Conservation (phyloP, 2,888 invertebrate genomes). For the Achlya flavicornis region DNA sequence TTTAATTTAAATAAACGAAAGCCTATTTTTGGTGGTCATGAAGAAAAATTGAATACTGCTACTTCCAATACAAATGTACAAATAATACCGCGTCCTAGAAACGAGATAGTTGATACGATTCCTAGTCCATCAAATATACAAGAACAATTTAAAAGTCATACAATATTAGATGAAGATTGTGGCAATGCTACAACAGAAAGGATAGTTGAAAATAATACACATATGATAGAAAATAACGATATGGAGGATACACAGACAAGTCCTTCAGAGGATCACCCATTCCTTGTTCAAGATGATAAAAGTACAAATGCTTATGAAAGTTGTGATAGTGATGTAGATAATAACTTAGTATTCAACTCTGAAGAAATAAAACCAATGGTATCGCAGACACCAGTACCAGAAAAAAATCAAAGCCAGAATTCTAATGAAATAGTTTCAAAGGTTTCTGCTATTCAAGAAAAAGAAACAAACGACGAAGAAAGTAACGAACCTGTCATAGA, state of each 20-base stretch:
- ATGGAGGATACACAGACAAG: conserved; percentile 33
- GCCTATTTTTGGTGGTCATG: background rate
- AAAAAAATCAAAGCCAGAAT: background rate
- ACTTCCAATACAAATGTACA: conserved; percentile 16
- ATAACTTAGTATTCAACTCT: conserved; percentile 5
- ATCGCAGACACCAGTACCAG: background rate
- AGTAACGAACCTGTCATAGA: background rate
- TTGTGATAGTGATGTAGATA: conserved; percentile 20
- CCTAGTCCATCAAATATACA: conserved; percentile 30
- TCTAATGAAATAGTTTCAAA: background rate
- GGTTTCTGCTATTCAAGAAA: background rate
- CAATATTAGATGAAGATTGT: conserved; percentile 18
- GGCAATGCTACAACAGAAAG: conserved; percentile 2
- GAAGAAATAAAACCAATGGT: background rate
- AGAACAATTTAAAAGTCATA: conserved; percentile 12
- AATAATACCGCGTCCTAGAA: background rate
- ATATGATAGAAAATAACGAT: conserved; percentile 24
- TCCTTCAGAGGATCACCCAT: conserved; percentile 23
- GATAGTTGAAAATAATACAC: background rate
- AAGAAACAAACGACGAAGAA: conserved; percentile 9
- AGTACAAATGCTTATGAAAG: conserved; percentile 17
- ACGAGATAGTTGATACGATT: conserved; percentile 22
- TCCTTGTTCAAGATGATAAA: background rate
- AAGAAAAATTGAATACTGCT: conserved; percentile 1
- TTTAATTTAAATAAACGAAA: conserved; percentile 12